Conservation (phyloP, 2,888 invertebrate species). For the Achlya flavicornis region DNA sequence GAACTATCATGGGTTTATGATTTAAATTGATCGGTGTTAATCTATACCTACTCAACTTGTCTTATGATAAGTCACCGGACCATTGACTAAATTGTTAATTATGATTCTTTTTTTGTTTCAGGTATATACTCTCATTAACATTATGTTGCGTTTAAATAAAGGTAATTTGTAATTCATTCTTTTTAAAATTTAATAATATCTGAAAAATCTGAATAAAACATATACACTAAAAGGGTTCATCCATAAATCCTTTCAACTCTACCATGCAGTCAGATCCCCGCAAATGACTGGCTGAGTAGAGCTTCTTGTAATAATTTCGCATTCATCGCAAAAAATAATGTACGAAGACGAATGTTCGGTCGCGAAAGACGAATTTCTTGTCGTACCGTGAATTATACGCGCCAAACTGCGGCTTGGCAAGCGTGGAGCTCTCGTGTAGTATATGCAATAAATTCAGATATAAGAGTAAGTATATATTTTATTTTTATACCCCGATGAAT, state of each 20-base stretch:
- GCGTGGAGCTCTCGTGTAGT: constrained; percentile 15
- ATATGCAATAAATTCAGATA: constrained; percentile 14
- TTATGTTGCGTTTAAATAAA: neutral
- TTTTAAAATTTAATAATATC: too few species aligned
- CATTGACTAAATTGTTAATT: too few species aligned
- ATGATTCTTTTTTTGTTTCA: neutral
- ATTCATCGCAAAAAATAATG: constrained; percentile 47
- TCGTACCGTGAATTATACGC: constrained; percentile 50
- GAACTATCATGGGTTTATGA: too few species aligned
- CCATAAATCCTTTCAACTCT: constrained; percentile 6
- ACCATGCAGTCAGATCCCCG: neutral
- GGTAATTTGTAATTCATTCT: neutral
- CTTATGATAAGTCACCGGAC: too few species aligned
- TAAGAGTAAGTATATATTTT: too few species aligned
- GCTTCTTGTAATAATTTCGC: constrained; percentile 23
- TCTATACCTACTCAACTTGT: too few species aligned
- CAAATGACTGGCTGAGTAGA: constrained; percentile 7
- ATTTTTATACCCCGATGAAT: too few species aligned
- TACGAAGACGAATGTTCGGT: constrained; percentile 39
- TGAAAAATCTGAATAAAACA: too few species aligned
- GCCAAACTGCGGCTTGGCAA: constrained; percentile 30
- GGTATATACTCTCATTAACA: neutral
- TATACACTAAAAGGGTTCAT: neutral
- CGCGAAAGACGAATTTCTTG: constrained; percentile 50
- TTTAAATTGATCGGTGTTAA: too few species aligned